Evolutionary conservation across 2,113 vertebrate genomes (phyloP).

Genomic region (Plectropomus leopardus): DNA sequence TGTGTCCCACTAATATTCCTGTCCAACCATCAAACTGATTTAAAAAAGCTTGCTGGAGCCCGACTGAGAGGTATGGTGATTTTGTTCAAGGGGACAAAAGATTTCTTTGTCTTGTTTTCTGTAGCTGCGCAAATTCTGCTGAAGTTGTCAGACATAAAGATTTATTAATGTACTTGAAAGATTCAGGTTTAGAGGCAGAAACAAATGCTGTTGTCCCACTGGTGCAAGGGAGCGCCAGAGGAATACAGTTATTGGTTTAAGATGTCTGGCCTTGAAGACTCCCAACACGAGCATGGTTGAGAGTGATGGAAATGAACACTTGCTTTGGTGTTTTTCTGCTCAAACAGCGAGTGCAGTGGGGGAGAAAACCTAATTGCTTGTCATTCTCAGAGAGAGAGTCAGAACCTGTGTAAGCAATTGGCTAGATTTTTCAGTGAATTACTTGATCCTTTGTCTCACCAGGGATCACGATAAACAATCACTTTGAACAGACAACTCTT

Average conservation of each 20-base stretch:
- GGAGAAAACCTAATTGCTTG: conserved; percentile 67
- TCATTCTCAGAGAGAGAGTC: conserved; percentile 59
- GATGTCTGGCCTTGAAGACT: conserved; percentile 48
- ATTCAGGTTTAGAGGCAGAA: conserved; percentile 37
- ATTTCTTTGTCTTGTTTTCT: conserved; percentile 1
- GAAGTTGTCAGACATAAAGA: background rate
- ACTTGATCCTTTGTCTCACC: conserved; percentile 40
- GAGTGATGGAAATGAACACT: conserved; percentile 57
- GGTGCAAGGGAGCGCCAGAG: conserved; percentile 12
- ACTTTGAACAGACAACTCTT: conserved; percentile 39
- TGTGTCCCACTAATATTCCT: conserved; percentile 4
- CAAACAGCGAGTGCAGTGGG: conserved; percentile 42
- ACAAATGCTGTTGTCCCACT: conserved; percentile 24
- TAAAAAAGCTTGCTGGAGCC: background rate
- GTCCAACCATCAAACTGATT: conserved; percentile 7
- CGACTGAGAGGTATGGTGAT: background rate
- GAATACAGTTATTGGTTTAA: conserved; percentile 46
- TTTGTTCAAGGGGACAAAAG: conserved; percentile 11
- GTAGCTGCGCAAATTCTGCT: background rate
- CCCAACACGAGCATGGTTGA: conserved; percentile 14
- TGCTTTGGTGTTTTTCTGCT: conserved; percentile 61
- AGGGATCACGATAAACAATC: conserved; percentile 62
- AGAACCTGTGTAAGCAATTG: conserved; percentile 58
- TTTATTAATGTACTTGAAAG: conserved; percentile 35
- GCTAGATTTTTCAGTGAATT: conserved; percentile 58